Conservation (phyloP, 2,113 vertebrate genomes). For the Rutilus rutilus region DNA sequence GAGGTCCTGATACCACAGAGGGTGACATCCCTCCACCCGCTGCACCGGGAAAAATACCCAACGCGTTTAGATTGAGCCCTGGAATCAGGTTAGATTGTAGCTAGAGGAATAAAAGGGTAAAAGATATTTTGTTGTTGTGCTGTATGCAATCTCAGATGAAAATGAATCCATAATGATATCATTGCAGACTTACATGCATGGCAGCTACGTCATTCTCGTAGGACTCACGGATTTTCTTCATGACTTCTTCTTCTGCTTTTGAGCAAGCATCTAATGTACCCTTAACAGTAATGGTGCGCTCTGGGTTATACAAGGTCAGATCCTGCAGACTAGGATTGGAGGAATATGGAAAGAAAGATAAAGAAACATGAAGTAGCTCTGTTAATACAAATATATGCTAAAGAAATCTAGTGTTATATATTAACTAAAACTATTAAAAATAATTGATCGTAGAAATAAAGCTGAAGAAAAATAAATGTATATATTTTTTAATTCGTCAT, state of each 20-base stretch:
- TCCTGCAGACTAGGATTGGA: slow-evolving; percentile 85
- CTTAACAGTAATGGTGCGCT: slow-evolving; percentile 95
- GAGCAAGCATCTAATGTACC: slow-evolving; percentile 88
- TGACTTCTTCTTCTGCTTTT: slow-evolving; percentile 93
- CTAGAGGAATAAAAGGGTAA: slow-evolving; percentile 72
- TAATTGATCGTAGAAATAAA: no score
- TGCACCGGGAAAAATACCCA: slow-evolving; percentile 93
- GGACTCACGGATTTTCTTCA: slow-evolving; percentile 97
- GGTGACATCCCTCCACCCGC: slow-evolving; percentile 88
- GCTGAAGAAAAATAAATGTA: no score
- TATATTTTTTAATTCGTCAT: no score
- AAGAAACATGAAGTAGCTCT: neutral
- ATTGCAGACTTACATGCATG: slow-evolving; percentile 90
- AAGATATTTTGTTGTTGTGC: neutral
- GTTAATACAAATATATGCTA: neutral
- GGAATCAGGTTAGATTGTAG: slow-evolving; percentile 99
- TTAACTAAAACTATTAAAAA: no score
- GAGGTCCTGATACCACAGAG: slow-evolving; percentile 85
- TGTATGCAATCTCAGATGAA: neutral
- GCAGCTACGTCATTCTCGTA: slow-evolving; percentile 97
- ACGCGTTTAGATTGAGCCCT: slow-evolving; percentile 95
- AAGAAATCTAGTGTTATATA: neutral
- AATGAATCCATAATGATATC: neutral
- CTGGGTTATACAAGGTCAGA: slow-evolving; percentile 94
- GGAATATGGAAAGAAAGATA: neutral